Evolutionary conservation across 2,888 invertebrate species (phyloP).

Genomic region (Epinotia ramella): DNA sequence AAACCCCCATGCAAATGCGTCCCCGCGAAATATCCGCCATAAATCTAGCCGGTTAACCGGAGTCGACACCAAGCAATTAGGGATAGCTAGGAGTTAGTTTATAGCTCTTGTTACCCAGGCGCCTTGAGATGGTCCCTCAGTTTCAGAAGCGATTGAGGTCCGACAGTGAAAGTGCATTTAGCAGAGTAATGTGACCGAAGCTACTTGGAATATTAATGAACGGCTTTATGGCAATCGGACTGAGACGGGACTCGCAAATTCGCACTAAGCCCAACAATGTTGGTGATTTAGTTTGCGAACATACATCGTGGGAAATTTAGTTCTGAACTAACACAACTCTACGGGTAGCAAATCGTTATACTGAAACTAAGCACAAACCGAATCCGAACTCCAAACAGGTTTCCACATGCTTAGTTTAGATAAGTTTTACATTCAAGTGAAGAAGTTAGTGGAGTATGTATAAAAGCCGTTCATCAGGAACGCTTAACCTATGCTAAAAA

Average conservation of each 20-base stretch:
- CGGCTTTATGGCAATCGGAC: constrained; percentile 59
- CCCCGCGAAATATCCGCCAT: constrained; percentile 62
- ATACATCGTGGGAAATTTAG: constrained; percentile 51
- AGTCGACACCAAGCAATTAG: constrained; percentile 72
- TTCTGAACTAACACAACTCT: constrained; percentile 40
- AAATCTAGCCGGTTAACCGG: constrained; percentile 67
- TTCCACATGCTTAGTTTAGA: constrained; percentile 12
- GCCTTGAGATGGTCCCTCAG: constrained; percentile 57
- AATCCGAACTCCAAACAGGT: constrained; percentile 20
- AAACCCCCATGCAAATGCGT: constrained; percentile 48
- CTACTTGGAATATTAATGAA: constrained; percentile 77
- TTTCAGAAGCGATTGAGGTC: constrained; percentile 60
- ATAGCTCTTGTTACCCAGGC: constrained; percentile 61
- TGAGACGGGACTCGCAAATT: constrained; percentile 53
- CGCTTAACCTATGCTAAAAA: neutral
- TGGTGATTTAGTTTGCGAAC: constrained; percentile 52
- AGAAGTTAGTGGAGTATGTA: constrained; percentile 17
- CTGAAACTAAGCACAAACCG: constrained; percentile 27
- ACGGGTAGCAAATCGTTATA: constrained; percentile 16
- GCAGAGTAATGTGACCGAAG: constrained; percentile 61
- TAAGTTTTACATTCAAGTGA: constrained; percentile 18
- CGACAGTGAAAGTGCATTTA: constrained; percentile 79
- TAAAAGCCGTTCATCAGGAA: neutral
- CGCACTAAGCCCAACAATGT: constrained; percentile 50
- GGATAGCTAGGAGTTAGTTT: constrained; percentile 64